Conservation (phyloP, 2,797 vertebrate genomes). For the Rhynchotus rufescens region DNA sequence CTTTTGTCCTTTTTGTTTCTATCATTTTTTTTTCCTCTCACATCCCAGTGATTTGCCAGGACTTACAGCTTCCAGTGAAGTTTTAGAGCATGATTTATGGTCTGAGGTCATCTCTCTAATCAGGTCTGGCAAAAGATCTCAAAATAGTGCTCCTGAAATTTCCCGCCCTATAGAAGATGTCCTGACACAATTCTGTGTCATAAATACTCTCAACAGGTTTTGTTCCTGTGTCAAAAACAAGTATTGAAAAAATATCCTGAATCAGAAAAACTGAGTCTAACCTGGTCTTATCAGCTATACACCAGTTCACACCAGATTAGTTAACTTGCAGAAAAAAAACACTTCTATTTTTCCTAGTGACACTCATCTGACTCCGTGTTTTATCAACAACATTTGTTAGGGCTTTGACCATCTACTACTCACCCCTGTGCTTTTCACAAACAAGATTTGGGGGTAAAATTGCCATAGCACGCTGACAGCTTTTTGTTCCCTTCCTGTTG, state of each 20-base stretch:
- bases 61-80: not conserved
- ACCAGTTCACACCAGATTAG: not conserved
- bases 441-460: not conserved
- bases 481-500: not conserved
- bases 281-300: not conserved
- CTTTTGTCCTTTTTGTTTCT: not conserved
- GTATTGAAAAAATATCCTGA: conserved; percentile 22
- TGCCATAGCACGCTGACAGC: not conserved
- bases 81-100: not conserved
- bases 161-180: not conserved
- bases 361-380: not conserved
- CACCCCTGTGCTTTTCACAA: not conserved
- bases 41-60: not conserved
- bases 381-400: not conserved
- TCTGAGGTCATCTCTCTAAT: not conserved
- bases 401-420: not conserved
- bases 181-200: accelerated
- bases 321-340: not conserved
- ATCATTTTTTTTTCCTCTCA: not conserved
- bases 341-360: conserved; percentile 1
- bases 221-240: conserved; percentile 29
- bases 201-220: not conserved
- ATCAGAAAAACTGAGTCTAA: not conserved
- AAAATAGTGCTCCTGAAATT: not conserved
- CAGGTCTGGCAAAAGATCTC: not conserved